Evolutionary conservation across 2,888 invertebrate genomes (phyloP).

Genomic region (Standfussiana lucernea): DNA sequence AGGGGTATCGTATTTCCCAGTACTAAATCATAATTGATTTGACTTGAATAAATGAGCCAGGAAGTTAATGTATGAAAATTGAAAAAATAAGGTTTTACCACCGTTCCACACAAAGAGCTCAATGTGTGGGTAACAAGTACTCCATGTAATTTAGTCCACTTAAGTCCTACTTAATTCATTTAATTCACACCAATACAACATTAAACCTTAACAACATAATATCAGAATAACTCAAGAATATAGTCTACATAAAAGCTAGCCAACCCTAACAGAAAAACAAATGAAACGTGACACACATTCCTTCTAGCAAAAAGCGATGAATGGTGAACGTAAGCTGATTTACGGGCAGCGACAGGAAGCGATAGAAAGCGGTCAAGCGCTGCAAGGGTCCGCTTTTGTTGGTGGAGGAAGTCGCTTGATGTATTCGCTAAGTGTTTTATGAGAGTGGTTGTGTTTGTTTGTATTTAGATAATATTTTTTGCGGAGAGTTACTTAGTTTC

Average conservation of each 20-base stretch:
- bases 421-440: constrained; percentile 61
- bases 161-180: too few relatives aligned
- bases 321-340: constrained; percentile 62
- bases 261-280: constrained; percentile 59
- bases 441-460: neutral
- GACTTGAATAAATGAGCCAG: neutral
- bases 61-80: neutral
- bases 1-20: too few relatives aligned
- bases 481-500: too few relatives aligned
- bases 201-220: neutral
- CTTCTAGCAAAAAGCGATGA: constrained; percentile 64
- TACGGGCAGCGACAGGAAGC: constrained; percentile 60
- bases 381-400: constrained; percentile 62
- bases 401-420: constrained; percentile 55
- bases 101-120: neutral
- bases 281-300: constrained; percentile 49
- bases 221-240: neutral
- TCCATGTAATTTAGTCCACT: neutral
- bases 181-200: neutral
- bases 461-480: too few relatives aligned
- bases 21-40: too few relatives aligned
- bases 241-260: neutral
- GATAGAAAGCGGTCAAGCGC: constrained; percentile 71
- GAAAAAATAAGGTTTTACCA: neutral
- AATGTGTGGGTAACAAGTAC: neutral